phyloP scores from a whole-genome alignment of 2,797 vertebrate species.

The Hipposideros larvatus region DNA sequence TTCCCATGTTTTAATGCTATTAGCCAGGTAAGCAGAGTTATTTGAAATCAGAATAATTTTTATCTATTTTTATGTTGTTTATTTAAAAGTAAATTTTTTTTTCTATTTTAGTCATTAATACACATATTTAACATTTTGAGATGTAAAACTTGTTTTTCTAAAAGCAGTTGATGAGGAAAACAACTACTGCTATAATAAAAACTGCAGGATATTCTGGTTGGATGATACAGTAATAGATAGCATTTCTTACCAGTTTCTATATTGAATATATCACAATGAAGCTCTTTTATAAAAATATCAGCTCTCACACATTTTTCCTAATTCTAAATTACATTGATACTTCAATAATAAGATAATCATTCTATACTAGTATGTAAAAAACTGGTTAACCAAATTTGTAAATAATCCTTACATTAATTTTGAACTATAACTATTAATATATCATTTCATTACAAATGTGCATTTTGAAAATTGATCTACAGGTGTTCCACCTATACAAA shows the following conservation, averaged over 20 bases:
- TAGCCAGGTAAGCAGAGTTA: not conserved
- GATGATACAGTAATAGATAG: constrained; percentile 78
- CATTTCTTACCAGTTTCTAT: constrained; percentile 58
- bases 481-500: not conserved
- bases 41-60: not conserved
- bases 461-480: constrained; percentile 6
- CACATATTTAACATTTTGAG: constrained; percentile 51
- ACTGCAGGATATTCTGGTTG: constrained; percentile 74
- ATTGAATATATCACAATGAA: constrained; percentile 92
- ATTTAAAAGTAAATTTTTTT: constrained; percentile 2
- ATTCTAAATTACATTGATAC: constrained; percentile 77
- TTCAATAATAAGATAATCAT: constrained; percentile 10
- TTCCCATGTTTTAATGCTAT: not conserved
- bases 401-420: not conserved
- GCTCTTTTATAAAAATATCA: constrained; percentile 86
- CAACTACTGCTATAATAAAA: constrained; percentile 58
- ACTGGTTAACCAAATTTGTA: not conserved
- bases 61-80: not conserved
- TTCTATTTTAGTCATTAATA: not conserved
- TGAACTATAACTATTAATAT: not conserved
- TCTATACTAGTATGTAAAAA: not conserved
- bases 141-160: constrained; percentile 60
- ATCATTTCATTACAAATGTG: not conserved
- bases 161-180: constrained; percentile 84
- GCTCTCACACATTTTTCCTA: constrained; percentile 88